These are phyloP conservation scores for Gonocerus acuteangulatus DNA, from an alignment of 2,888 invertebrate genomes.

Conservation along the genomic window DNA sequence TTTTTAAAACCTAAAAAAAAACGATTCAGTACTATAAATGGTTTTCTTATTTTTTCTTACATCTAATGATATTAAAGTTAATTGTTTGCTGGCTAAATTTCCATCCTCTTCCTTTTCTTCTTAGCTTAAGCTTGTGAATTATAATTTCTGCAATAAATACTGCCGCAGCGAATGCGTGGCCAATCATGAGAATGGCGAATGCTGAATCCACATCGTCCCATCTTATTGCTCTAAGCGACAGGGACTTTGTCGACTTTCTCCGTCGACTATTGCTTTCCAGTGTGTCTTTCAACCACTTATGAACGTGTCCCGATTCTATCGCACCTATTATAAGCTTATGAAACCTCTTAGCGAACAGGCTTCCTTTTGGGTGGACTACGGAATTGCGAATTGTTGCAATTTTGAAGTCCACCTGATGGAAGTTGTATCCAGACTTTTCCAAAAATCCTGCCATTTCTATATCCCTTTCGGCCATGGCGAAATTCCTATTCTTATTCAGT, in stretches of 20 bases:
- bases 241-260: neutral
- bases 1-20: too few species aligned
- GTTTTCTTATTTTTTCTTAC: too few species aligned
- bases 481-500: neutral
- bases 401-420: neutral
- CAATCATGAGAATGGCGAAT: neutral
- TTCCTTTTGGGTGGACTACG: slow-evolving; percentile 1
- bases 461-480: neutral
- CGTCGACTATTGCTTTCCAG: too few species aligned
- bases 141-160: neutral
- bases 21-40: too few species aligned
- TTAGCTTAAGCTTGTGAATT: neutral
- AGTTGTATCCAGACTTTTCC: neutral
- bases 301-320: neutral
- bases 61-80: too few species aligned
- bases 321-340: neutral
- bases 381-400: neutral
- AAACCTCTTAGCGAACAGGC: neutral
- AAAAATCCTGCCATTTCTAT: neutral
- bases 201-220: neutral
- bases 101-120: too few species aligned
- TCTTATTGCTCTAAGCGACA: neutral
- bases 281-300: neutral
- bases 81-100: too few species aligned
- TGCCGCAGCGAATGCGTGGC: neutral